These are phyloP conservation scores for Diachrysia chrysitis DNA, from an alignment of 2,888 invertebrate species.

Conservation along the genomic window DNA sequence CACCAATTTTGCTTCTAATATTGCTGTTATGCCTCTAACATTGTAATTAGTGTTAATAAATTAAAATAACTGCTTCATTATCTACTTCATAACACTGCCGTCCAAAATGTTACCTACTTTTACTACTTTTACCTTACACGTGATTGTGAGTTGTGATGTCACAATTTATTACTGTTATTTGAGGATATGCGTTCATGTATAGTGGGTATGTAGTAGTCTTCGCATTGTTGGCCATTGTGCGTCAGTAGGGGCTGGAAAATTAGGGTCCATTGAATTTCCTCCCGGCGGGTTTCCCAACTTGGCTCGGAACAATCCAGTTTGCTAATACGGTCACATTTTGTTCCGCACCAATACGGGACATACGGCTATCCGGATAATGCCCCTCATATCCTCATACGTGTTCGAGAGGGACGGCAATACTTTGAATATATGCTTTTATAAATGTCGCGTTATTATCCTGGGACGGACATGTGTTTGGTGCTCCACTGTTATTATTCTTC, in stretches of 20 bases:
- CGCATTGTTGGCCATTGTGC: constrained; percentile 59
- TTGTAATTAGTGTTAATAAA: constrained; percentile 6
- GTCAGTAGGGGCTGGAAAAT: constrained; percentile 65
- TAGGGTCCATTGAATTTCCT: constrained; percentile 74
- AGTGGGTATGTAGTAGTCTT: constrained; percentile 16
- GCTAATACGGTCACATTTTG: constrained; percentile 71
- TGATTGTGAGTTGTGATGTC: constrained; percentile 3
- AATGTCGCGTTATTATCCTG: constrained; percentile 43
- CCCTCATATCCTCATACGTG: constrained; percentile 30
- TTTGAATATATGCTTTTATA: constrained; percentile 48
- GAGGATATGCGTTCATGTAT: constrained; percentile 27
- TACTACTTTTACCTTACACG: too few species aligned
- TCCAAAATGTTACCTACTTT: neutral
- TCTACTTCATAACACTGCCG: neutral
- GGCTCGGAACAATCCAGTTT: constrained; percentile 70
- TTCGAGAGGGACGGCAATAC: constrained; percentile 33
- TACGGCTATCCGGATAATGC: constrained; percentile 45
- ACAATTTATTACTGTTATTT: constrained; percentile 18
- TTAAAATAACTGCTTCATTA: constrained; percentile 18
- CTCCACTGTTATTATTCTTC: constrained; percentile 51
- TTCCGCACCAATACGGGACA: constrained; percentile 45
- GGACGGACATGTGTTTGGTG: constrained; percentile 47
- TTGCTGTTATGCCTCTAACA: constrained; percentile 10
- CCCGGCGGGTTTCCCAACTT: constrained; percentile 58
- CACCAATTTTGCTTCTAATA: constrained; percentile 30